phyloP scores from a whole-genome alignment of 1,140 invertebrate species.

The Branchinecta lindahli region DNA sequence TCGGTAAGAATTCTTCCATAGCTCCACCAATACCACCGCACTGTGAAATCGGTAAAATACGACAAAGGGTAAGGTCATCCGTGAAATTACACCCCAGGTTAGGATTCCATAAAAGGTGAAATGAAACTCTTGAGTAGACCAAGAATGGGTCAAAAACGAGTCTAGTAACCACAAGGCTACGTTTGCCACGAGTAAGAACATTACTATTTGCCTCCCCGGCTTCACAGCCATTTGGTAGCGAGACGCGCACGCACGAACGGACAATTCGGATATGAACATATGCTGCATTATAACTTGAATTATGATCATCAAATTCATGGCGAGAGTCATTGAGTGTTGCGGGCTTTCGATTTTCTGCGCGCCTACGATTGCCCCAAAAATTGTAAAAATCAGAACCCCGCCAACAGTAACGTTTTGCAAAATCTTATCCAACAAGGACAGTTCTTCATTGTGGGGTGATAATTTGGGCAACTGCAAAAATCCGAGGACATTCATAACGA shows the following conservation, averaged over 20 bases:
- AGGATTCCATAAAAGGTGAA: constrained; percentile 45
- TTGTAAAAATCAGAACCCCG: constrained; percentile 41
- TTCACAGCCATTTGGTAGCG: constrained; percentile 39
- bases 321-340: constrained; percentile 34
- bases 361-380: constrained; percentile 37
- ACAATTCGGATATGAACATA: constrained; percentile 44
- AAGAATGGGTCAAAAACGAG: constrained; percentile 47
- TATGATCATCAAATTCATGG: constrained; percentile 35
- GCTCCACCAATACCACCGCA: constrained; percentile 46
- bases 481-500: constrained; percentile 32
- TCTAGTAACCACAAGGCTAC: constrained; percentile 50
- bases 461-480: constrained; percentile 33
- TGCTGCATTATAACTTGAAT: constrained; percentile 42
- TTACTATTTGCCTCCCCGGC: constrained; percentile 48
- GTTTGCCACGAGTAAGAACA: constrained; percentile 49
- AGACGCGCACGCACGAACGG: constrained; percentile 38
- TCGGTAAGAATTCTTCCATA: constrained; percentile 47
- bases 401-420: constrained; percentile 37
- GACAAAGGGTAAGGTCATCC: constrained; percentile 44
- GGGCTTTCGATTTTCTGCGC: constrained; percentile 24
- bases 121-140: constrained; percentile 41
- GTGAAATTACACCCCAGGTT: constrained; percentile 48
- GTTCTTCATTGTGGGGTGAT: constrained; percentile 28
- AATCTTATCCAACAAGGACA: constrained; percentile 31
- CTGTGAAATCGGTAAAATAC: constrained; percentile 56